These are phyloP conservation scores for Eospalax fontanierii DNA, from an alignment of 2,797 vertebrate genomes.

Conservation along the genomic window DNA sequence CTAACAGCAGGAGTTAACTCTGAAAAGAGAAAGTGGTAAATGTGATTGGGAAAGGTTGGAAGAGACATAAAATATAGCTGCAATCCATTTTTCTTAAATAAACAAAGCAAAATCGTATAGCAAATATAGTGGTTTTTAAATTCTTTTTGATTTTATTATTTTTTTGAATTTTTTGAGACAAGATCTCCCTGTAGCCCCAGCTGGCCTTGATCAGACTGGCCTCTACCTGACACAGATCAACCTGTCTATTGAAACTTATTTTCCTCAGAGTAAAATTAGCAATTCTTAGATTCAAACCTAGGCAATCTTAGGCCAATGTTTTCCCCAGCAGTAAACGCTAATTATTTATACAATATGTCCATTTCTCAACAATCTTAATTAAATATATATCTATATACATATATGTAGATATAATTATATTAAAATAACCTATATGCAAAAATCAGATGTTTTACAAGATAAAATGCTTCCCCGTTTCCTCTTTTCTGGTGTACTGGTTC, in stretches of 20 bases:
- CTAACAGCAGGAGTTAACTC: neutral
- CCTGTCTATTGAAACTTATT: neutral
- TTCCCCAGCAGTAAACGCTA: neutral
- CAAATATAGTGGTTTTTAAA: neutral
- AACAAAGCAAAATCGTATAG: neutral
- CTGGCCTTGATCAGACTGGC: too few relatives aligned
- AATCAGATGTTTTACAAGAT: neutral
- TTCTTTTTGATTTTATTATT: too few relatives aligned
- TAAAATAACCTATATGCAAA: neutral
- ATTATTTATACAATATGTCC: neutral
- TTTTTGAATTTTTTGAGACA: too few relatives aligned
- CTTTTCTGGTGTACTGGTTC: neutral
- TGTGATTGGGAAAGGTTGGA: neutral
- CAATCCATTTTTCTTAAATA: neutral
- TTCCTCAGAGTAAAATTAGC: neutral
- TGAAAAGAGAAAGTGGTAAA: neutral
- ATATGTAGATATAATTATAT: neutral
- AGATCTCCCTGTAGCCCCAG: too few relatives aligned
- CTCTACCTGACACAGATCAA: too few relatives aligned
- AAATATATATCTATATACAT: neutral
- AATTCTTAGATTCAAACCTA: neutral
- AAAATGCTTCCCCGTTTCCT: neutral
- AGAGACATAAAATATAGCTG: neutral
- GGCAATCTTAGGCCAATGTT: neutral
- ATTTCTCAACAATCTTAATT: neutral